These are phyloP conservation scores for Bufo bufo DNA, from an alignment of 2,113 vertebrate species.

Conservation along the genomic window DNA sequence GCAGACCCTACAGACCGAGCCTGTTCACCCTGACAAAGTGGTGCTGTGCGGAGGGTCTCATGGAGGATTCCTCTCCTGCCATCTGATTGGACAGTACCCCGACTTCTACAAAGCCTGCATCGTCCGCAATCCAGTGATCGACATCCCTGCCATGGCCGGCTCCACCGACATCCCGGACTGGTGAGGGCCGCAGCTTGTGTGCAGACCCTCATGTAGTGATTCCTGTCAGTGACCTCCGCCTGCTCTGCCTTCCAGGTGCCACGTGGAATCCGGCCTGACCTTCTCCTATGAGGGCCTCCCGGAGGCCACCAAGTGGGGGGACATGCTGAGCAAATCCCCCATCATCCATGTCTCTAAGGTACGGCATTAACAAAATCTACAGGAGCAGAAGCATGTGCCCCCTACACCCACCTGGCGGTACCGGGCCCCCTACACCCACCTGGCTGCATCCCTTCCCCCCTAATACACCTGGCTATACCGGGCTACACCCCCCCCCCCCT, in stretches of 20 bases:
- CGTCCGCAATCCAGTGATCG: constrained; percentile 87
- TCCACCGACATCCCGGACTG: constrained; percentile 95
- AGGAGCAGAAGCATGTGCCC: not conserved
- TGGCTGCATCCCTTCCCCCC: too few relatives aligned
- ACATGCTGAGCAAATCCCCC: constrained; percentile 89
- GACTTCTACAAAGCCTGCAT: constrained; percentile 86
- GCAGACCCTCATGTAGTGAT: not conserved
- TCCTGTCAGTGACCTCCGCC: not conserved
- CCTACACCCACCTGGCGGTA: too few relatives aligned
- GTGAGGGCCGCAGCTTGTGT: constrained; percentile 67
- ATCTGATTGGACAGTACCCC: constrained; percentile 93
- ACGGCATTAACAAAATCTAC: not conserved
- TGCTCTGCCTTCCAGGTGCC: constrained; percentile 76
- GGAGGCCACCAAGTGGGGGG: constrained; percentile 74
- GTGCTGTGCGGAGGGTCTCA: constrained; percentile 88
- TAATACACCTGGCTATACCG: too few relatives aligned
- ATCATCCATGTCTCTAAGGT: constrained; percentile 80
- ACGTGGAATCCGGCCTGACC: constrained; percentile 80
- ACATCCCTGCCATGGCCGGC: constrained; percentile 87
- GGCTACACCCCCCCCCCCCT: too few relatives aligned
- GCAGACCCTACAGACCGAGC: constrained; percentile 75
- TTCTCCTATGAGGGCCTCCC: constrained; percentile 74
- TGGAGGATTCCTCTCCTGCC: constrained; percentile 92
- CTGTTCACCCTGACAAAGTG: constrained; percentile 75
- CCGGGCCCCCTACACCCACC: too few relatives aligned